Conservation (phyloP, 2,888 invertebrate species). For the Malthinus flaveolus region DNA sequence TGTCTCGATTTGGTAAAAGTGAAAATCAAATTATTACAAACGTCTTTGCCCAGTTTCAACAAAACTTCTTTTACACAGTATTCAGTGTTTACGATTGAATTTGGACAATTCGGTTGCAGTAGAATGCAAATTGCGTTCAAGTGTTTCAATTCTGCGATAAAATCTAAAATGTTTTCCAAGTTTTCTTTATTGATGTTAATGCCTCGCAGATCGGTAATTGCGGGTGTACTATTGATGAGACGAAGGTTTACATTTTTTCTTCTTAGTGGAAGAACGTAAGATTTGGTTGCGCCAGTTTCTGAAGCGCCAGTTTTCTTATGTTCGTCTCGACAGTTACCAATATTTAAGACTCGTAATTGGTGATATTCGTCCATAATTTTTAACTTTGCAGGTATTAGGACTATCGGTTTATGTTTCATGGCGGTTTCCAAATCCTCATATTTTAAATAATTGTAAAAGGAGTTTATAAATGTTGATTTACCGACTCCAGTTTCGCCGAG, state of each 20-base stretch:
- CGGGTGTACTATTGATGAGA: slow-evolving; percentile 44
- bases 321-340: neutral
- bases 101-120: slow-evolving; percentile 37
- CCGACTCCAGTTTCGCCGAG: slow-evolving; percentile 32
- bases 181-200: slow-evolving; percentile 34
- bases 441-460: slow-evolving; percentile 29
- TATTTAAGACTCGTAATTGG: neutral
- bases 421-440: slow-evolving; percentile 22
- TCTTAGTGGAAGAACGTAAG: neutral
- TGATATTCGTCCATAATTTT: slow-evolving; percentile 29
- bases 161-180: slow-evolving; percentile 41
- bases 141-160: slow-evolving; percentile 38
- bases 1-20: slow-evolving; percentile 40
- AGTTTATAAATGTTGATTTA: slow-evolving; percentile 34
- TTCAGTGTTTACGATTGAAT: slow-evolving; percentile 37
- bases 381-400: slow-evolving; percentile 27
- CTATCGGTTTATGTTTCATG: slow-evolving; percentile 14
- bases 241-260: slow-evolving; percentile 23
- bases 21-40: slow-evolving; percentile 42
- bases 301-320: neutral
- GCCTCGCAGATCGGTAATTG: slow-evolving; percentile 40
- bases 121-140: slow-evolving; percentile 43
- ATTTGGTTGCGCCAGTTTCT: neutral
- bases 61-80: slow-evolving; percentile 42
- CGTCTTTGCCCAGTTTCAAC: slow-evolving; percentile 41